These are phyloP conservation scores for Eristalinus sepulchralis DNA, from an alignment of 2,888 invertebrate species.

Conservation along the genomic window DNA sequence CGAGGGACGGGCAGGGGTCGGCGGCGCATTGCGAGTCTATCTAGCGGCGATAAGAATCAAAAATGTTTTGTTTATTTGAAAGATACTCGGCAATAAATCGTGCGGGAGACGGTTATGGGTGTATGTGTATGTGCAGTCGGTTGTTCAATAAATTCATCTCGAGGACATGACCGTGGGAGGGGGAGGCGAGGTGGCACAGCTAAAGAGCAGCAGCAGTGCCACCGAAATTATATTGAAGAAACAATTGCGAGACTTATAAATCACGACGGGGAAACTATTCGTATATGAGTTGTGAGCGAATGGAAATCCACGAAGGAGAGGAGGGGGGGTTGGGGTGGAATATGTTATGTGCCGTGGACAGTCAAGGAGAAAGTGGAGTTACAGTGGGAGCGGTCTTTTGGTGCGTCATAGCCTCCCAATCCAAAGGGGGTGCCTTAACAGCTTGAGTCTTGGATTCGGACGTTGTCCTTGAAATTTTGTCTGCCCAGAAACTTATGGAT, in stretches of 20 bases:
- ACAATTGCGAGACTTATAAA: conserved; percentile 66
- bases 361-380: not conserved
- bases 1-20: not conserved
- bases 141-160: conserved; percentile 66
- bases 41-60: conserved; percentile 58
- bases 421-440: not conserved
- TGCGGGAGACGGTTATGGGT: conserved; percentile 41
- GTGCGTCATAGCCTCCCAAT: not conserved
- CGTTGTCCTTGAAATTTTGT: not conserved
- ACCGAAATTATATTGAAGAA: conserved; percentile 39
- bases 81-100: conserved; percentile 64
- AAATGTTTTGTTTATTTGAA: conserved; percentile 69
- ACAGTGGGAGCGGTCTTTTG: not conserved
- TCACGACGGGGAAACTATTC: conserved; percentile 39
- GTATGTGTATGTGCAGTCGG: conserved; percentile 34
- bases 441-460: not conserved
- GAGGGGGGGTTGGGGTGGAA: conserved; percentile 2
- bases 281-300: conserved; percentile 30
- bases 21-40: conserved; percentile 13
- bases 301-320: no score
- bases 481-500: not conserved
- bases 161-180: conserved; percentile 33
- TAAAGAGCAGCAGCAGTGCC: conserved; percentile 7
- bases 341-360: conserved; percentile 1
- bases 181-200: not conserved